Conservation (phyloP, 2,888 invertebrate species). For the Caenorhabditis sp. region DNA sequence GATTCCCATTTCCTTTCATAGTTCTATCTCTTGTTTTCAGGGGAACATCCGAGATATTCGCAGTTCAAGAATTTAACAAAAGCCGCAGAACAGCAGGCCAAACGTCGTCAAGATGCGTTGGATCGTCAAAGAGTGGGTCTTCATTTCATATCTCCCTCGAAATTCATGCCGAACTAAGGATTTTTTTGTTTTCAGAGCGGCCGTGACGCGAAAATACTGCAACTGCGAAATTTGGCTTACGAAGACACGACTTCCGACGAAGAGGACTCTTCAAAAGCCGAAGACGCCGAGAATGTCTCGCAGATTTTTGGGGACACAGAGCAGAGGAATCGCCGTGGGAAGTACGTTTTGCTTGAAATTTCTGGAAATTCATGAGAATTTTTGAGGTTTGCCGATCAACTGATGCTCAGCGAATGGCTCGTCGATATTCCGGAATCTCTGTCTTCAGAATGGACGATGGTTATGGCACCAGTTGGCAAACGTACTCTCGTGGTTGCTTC, state of each 20-base stretch:
- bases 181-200: constrained; percentile 29
- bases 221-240: constrained; percentile 52
- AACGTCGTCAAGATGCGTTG: constrained; percentile 73
- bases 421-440: constrained; percentile 88
- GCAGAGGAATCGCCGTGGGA: constrained; percentile 21
- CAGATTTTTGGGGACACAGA: not conserved
- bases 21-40: constrained; percentile 31
- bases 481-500: constrained; percentile 90
- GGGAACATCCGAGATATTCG: constrained; percentile 72
- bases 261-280: constrained; percentile 20
- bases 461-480: constrained; percentile 91
- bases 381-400: constrained; percentile 62
- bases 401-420: constrained; percentile 97
- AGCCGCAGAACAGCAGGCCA: constrained; percentile 73
- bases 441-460: constrained; percentile 84
- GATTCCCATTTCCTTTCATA: constrained; percentile 9
- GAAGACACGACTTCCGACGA: constrained; percentile 47
- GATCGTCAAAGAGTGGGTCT: constrained; percentile 46
- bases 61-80: constrained; percentile 69
- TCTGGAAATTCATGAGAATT: too few relatives aligned
- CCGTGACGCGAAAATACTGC: constrained; percentile 41
- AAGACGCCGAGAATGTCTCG: not conserved
- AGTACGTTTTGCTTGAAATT: constrained; percentile 4
- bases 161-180: not conserved
- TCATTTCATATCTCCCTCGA: too few relatives aligned